These are phyloP conservation scores for Drosophila meridiana DNA, from an alignment of 2,888 invertebrate species.

Conservation along the genomic window DNA sequence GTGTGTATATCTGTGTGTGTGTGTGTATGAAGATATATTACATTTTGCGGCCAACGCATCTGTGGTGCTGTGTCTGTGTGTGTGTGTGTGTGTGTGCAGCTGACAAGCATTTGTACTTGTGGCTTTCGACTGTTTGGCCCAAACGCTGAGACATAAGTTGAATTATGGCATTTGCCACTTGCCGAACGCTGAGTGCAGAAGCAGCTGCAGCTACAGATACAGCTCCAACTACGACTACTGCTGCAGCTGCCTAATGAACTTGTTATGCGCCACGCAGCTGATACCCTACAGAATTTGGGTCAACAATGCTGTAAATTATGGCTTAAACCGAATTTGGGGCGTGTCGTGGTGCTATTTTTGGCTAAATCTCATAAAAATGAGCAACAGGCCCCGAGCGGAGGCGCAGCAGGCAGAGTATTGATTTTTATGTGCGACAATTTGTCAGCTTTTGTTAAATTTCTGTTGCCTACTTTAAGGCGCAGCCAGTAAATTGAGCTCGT, in stretches of 20 bases:
- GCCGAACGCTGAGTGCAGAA: constrained; percentile 31
- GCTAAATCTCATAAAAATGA: constrained; percentile 56
- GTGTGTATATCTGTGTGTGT: background rate
- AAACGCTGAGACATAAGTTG: constrained; percentile 48
- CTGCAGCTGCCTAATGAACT: constrained; percentile 60
- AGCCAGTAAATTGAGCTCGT: constrained; percentile 49
- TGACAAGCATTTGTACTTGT: constrained; percentile 72
- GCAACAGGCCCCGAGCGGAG: constrained; percentile 42
- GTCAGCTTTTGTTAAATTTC: constrained; percentile 62
- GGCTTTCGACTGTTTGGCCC: constrained; percentile 51
- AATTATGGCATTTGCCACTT: constrained; percentile 63
- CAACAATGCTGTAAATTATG: constrained; percentile 65
- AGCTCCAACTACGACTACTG: background rate
- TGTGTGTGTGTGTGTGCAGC: constrained; percentile 19
- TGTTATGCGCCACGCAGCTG: constrained; percentile 26
- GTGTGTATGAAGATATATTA: constrained; percentile 64
- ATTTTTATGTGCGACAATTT: constrained; percentile 55
- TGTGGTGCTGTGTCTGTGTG: background rate
- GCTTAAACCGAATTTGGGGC: constrained; percentile 28
- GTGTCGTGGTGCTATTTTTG: constrained; percentile 40
- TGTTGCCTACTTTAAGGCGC: constrained; percentile 59
- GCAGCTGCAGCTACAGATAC: constrained; percentile 12
- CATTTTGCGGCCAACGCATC: constrained; percentile 46
- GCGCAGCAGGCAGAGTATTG: constrained; percentile 43
- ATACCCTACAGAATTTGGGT: constrained; percentile 54